These are phyloP conservation scores for Acropternis orthonyx DNA, from an alignment of 2,797 vertebrate species.

Conservation along the genomic window DNA sequence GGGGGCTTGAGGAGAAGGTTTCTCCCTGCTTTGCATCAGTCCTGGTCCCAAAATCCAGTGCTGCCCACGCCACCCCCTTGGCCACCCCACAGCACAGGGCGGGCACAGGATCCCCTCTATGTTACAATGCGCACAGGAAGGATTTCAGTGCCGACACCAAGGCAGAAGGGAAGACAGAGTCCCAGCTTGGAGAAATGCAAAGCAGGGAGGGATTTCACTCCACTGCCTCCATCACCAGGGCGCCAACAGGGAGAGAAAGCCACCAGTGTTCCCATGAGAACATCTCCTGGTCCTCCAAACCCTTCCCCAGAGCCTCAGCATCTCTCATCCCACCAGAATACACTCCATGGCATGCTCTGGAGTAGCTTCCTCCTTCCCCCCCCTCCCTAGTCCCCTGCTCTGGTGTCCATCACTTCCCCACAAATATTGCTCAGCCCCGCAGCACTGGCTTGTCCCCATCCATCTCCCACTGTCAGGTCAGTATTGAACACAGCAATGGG, in stretches of 20 bases:
- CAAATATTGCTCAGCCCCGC: neutral
- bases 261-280: neutral
- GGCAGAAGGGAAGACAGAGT: neutral
- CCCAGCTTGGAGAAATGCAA: neutral
- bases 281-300: neutral
- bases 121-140: fast-evolving
- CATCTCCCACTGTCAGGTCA: neutral
- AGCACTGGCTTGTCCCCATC: fast-evolving
- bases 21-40: fast-evolving
- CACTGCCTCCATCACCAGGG: neutral
- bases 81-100: fast-evolving
- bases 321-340: fast-evolving
- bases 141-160: fast-evolving
- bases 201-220: neutral
- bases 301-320: neutral
- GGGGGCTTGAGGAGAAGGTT: fast-evolving
- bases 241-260: neutral
- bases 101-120: fast-evolving
- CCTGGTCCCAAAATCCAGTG: fast-evolving
- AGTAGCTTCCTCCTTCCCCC: neutral
- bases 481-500: fast-evolving
- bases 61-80: fast-evolving
- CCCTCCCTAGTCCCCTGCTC: fast-evolving
- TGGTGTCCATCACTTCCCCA: fast-evolving
- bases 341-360: fast-evolving